Conservation (phyloP, 2,888 invertebrate species). For the Leptura quadrifasciata region DNA sequence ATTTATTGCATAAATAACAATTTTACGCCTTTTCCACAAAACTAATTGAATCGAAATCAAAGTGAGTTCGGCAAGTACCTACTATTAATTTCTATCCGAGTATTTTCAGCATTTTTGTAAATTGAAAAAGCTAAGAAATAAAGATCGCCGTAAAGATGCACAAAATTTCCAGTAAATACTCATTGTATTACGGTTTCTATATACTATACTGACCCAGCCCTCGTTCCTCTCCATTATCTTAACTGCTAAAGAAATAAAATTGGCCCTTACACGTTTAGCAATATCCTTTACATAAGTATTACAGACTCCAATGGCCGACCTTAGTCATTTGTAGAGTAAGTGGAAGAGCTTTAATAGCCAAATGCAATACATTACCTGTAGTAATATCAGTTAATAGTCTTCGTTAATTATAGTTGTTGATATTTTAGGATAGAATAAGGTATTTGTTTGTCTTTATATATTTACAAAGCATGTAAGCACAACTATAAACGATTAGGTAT, state of each 20-base stretch:
- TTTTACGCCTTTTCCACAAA: too few species aligned
- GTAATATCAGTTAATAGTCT: background rate
- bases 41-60: too few species aligned
- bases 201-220: background rate
- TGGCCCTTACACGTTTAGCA: conserved; percentile 21
- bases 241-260: conserved; percentile 28
- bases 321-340: background rate
- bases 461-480: too few species aligned
- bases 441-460: too few species aligned
- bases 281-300: conserved; percentile 31
- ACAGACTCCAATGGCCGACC: background rate
- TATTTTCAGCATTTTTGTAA: background rate
- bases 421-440: too few species aligned
- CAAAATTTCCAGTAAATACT: conserved; percentile 11
- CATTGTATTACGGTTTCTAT: background rate
- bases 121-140: conserved; percentile 1
- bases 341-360: background rate
- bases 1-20: too few species aligned
- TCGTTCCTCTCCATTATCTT: conserved; percentile 19
- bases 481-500: too few species aligned
- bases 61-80: too few species aligned
- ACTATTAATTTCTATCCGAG: background rate
- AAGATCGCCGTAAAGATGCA: background rate
- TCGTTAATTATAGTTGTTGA: background rate
- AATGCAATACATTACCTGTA: background rate